Conservation (phyloP, 2,888 invertebrate genomes). For the Latrodectus elegans region DNA sequence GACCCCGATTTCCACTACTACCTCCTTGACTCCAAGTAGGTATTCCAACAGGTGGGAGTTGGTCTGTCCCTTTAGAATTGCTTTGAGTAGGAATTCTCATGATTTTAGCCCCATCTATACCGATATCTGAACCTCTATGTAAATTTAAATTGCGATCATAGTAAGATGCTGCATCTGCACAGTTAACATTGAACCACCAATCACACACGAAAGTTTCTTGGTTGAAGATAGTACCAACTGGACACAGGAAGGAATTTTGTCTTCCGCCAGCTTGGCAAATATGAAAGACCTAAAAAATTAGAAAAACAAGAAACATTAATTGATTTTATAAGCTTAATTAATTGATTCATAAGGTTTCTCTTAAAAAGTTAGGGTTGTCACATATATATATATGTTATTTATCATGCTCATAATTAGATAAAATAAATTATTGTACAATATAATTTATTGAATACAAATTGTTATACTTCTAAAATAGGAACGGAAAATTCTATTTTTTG, state of each 20-base stretch:
- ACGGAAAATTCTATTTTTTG: too few relatives aligned
- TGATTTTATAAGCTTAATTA: too few relatives aligned
- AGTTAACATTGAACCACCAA: slow-evolving; percentile 96
- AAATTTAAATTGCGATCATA: slow-evolving; percentile 88
- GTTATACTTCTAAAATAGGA: too few relatives aligned
- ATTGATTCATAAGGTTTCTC: too few relatives aligned
- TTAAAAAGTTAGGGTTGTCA: too few relatives aligned
- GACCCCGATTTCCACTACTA: neutral
- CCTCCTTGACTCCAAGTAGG: slow-evolving; percentile 14
- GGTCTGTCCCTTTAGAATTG: slow-evolving; percentile 15
- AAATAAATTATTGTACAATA: too few relatives aligned
- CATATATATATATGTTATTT: too few relatives aligned
- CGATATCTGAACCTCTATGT: slow-evolving; percentile 51
- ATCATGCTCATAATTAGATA: too few relatives aligned
- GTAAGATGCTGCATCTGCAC: slow-evolving; percentile 85
- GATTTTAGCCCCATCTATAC: slow-evolving; percentile 41
- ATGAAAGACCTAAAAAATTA: slow-evolving; percentile 79
- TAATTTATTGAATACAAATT: too few relatives aligned
- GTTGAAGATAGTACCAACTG: slow-evolving; percentile 92
- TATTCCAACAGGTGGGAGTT: slow-evolving; percentile 17
- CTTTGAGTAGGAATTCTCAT: neutral
- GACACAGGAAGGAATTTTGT: slow-evolving; percentile 92
- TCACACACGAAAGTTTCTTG: slow-evolving; percentile 92
- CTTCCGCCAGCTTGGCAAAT: slow-evolving; percentile 88
- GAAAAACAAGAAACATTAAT: neutral